Evolutionary conservation across 2,797 vertebrate genomes (phyloP), one percentile per base, ranked within the genome.

Genomic region (Rhynchotus rufescens): DNA sequence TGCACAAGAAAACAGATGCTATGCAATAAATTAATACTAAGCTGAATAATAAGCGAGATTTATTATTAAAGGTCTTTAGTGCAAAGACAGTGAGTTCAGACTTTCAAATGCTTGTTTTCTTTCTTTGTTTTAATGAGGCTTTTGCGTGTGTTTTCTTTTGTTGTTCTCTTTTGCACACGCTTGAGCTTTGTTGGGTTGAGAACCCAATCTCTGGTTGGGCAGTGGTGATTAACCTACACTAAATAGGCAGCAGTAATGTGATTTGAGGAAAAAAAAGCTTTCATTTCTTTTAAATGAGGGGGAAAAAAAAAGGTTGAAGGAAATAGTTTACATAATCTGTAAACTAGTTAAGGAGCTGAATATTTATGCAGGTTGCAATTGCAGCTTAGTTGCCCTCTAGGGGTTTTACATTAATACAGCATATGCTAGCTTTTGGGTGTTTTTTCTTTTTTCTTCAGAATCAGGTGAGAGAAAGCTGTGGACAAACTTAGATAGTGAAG

Each of bases 331-430:
- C 89, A 78, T 89, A 88, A 61, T 94, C 84, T 92, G 25, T 93
- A 94, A 96, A 93, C 82, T 84, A 90, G 80, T 90, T 88, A 92
- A 94, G 92, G 69, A 94, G 77, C 93, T 96, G 95, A 96, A 94
- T 95, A 69, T 95, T 81, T 90, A 96, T 87, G 72, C 66, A 87
- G 89, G 92, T 94, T 89, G 97, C 97, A 95, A 93, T 83, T 97
- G 96, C 97, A 96, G 94, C 96, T 96, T 83, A 97, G 96, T 97
- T 98, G 97, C 97, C 97, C 97, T 96, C 97, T 98, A 98, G 97
- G 97, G 97, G 97, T 95, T 97, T 96, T 91, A 57, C 94, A 92
- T 96, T 93, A 97, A 95, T 96, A 97, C 84, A 97, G 90, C 97
- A 97, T 94, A 82, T 93, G 92, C 49, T 95, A 82, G 87, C 92